These are phyloP conservation scores for Cephus pulcher DNA, from an alignment of 2,888 invertebrate genomes.

Conservation along the genomic window DNA sequence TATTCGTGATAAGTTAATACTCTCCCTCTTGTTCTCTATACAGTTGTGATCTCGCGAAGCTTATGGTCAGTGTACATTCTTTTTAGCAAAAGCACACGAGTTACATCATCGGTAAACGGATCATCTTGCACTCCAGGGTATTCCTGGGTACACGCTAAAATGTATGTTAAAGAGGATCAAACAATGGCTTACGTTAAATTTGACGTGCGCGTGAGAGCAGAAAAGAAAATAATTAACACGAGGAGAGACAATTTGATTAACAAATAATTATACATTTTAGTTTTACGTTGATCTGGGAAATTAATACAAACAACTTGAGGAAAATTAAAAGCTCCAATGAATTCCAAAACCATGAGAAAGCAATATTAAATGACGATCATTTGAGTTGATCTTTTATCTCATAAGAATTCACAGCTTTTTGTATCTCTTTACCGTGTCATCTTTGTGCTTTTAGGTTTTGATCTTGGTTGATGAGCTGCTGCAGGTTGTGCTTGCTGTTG, in stretches of 20 bases:
- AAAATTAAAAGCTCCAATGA: neutral
- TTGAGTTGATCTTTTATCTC: neutral
- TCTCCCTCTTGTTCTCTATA: neutral
- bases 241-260: neutral
- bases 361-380: neutral
- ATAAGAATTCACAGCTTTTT: neutral
- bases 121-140: neutral
- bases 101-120: neutral
- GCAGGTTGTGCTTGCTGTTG: conserved; percentile 24
- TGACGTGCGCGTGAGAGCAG: neutral
- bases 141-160: neutral
- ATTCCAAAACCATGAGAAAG: neutral
- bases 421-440: conserved; percentile 41
- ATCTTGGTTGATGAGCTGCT: conserved; percentile 40
- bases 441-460: conserved; percentile 45
- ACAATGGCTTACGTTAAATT: neutral
- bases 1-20: neutral
- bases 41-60: neutral
- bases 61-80: neutral
- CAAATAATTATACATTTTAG: neutral
- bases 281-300: neutral
- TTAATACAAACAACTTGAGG: neutral
- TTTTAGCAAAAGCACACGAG: neutral
- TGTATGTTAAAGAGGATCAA: neutral
- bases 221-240: neutral